These are phyloP conservation scores for Maconellicoccus hirsutus DNA, from an alignment of 1,140 invertebrate species.

Conservation along the genomic window DNA sequence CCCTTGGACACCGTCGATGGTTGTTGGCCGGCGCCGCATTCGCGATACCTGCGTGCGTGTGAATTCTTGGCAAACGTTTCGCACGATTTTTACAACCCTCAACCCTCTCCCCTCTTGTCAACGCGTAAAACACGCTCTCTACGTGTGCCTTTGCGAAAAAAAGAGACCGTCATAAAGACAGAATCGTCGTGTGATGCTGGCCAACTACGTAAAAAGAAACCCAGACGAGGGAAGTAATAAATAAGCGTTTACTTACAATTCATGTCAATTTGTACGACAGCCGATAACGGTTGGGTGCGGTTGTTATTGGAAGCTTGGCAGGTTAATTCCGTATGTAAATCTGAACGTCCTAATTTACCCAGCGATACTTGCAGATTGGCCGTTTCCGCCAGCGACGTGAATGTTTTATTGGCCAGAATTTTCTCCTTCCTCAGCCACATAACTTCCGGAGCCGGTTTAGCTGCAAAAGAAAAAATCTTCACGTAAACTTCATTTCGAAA, in stretches of 20 bases:
- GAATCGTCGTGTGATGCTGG: too few relatives aligned
- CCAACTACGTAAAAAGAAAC: too few relatives aligned
- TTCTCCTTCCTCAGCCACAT: constrained; percentile 64
- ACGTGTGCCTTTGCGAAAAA: too few relatives aligned
- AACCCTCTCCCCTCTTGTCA: too few relatives aligned
- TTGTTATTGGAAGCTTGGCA: constrained; percentile 68
- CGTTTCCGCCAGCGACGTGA: constrained; percentile 31
- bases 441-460: constrained; percentile 61
- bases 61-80: neutral
- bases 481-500: too few relatives aligned
- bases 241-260: constrained; percentile 56
- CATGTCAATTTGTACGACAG: constrained; percentile 79
- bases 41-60: neutral
- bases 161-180: too few relatives aligned
- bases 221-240: neutral
- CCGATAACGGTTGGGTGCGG: constrained; percentile 53
- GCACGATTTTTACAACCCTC: neutral
- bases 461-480: constrained; percentile 38
- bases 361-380: constrained; percentile 30
- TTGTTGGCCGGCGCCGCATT: neutral
- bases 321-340: constrained; percentile 68
- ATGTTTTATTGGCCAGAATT: constrained; percentile 36
- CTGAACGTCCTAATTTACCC: constrained; percentile 55
- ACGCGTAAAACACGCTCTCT: too few relatives aligned
- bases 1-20: too few relatives aligned